These are phyloP conservation scores for Cichlasoma orientale DNA, from an alignment of 2,797 vertebrate genomes.

Conservation along the genomic window DNA sequence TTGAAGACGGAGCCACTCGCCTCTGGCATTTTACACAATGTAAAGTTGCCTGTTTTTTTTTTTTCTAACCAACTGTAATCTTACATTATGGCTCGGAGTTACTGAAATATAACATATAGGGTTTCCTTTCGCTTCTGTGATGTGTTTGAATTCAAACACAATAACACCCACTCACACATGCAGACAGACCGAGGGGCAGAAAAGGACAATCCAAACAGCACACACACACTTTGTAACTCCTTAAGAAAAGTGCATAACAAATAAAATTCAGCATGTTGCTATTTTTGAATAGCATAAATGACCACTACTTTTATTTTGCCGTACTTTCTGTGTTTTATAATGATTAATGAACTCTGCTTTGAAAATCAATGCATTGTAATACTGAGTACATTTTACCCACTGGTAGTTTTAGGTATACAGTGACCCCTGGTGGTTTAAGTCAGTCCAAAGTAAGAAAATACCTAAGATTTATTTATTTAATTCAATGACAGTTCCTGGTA, in stretches of 20 bases:
- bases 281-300: background rate
- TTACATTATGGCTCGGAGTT: background rate
- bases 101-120: background rate
- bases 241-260: background rate
- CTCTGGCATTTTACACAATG: background rate
- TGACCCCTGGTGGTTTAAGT: background rate
- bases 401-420: slow-evolving; percentile 5
- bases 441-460: background rate
- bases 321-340: background rate
- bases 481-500: background rate
- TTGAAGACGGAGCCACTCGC: background rate
- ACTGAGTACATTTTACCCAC: background rate
- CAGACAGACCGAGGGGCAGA: background rate
- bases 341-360: background rate
- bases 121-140: background rate
- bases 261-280: background rate
- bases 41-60: background rate
- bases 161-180: background rate
- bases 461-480: background rate
- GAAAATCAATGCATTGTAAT: background rate
- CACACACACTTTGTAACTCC: background rate
- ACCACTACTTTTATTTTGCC: background rate
- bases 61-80: background rate
- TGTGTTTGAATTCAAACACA: background rate
- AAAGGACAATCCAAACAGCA: background rate